phyloP scores from a whole-genome alignment of 2,888 invertebrate species.

The Melinaea menophilus region DNA sequence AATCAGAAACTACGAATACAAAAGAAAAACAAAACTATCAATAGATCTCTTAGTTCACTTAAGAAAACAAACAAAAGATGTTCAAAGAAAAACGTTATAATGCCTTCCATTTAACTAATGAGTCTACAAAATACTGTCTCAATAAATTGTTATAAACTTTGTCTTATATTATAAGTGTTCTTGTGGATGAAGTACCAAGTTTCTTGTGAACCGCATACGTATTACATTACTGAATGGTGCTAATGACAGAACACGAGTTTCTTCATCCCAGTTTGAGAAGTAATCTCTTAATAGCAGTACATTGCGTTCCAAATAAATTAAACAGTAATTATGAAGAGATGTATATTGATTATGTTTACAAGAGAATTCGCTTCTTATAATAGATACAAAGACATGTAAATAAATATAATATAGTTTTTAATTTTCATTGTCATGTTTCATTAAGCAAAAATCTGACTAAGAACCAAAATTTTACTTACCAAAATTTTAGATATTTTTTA shows the following conservation, averaged over 20 bases:
- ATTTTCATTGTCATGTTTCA: too few species aligned
- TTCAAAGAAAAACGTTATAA: slow-evolving; percentile 25
- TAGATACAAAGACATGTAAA: too few species aligned
- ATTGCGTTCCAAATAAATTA: slow-evolving; percentile 34
- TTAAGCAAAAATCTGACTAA: too few species aligned
- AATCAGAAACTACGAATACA: neutral
- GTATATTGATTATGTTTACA: too few species aligned
- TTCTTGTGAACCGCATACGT: slow-evolving; percentile 25
- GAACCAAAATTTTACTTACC: too few species aligned
- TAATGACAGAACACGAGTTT: slow-evolving; percentile 42
- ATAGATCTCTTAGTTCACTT: slow-evolving; percentile 5
- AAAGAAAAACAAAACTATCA: slow-evolving; percentile 11
- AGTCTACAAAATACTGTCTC: slow-evolving; percentile 33
- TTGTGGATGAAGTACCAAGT: slow-evolving; percentile 26
- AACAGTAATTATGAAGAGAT: too few species aligned
- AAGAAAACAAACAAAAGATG: slow-evolving; percentile 23
- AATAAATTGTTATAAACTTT: slow-evolving; percentile 36
- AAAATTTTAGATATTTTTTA: too few species aligned
- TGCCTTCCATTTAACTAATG: slow-evolving; percentile 33
- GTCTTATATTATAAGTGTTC: slow-evolving; percentile 36
- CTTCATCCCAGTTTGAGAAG: slow-evolving; percentile 47
- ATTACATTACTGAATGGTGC: slow-evolving; percentile 8
- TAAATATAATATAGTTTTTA: too few species aligned
- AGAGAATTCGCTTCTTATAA: too few species aligned
- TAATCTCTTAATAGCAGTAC: slow-evolving; percentile 63